A percentile compares a stretch with the other conserved stretches of the same genome.
Conservation (phyloP, 2,888 invertebrate genomes). For the Podotricha telesiphe region DNA sequence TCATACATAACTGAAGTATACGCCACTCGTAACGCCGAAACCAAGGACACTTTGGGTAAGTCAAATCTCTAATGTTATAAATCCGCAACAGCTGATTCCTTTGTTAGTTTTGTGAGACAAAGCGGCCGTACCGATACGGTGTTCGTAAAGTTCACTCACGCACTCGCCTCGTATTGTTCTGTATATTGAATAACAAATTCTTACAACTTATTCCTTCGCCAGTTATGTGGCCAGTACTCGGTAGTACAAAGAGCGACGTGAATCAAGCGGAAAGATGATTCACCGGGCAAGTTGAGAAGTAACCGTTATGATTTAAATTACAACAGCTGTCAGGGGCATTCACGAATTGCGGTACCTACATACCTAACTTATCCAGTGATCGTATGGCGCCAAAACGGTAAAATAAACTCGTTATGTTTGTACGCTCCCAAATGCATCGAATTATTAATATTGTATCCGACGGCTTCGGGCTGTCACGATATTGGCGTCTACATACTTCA, state of each 20-base stretch:
- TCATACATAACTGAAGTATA: constrained; percentile 51
- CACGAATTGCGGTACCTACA: constrained; percentile 72
- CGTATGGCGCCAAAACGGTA: constrained; percentile 52
- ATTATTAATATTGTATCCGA: constrained; percentile 31
- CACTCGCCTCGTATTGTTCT: constrained; percentile 43
- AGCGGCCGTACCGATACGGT: constrained; percentile 21
- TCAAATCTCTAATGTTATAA: constrained; percentile 51
- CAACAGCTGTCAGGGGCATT: constrained; percentile 70
- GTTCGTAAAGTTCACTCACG: constrained; percentile 44
- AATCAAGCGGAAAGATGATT: constrained; percentile 80
- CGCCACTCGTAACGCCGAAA: constrained; percentile 56
- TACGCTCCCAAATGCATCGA: constrained; percentile 33
- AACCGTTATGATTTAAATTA: constrained; percentile 81
- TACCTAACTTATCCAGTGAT: constrained; percentile 55
- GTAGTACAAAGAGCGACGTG: constrained; percentile 51
- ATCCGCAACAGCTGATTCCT: constrained; percentile 49
- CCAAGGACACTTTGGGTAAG: constrained; percentile 56
- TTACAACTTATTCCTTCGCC: constrained; percentile 33
- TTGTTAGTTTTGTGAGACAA: constrained; percentile 44
- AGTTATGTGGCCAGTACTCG: constrained; percentile 10
- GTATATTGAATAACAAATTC: constrained; percentile 41
- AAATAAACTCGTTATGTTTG: constrained; percentile 45
- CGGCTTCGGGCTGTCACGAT: constrained; percentile 22
- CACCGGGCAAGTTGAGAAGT: constrained; percentile 69
- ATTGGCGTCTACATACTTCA: constrained; percentile 7